These are phyloP conservation scores for Neosalanx taihuensis DNA, from an alignment of 2,797 vertebrate species.

Conservation along the genomic window DNA sequence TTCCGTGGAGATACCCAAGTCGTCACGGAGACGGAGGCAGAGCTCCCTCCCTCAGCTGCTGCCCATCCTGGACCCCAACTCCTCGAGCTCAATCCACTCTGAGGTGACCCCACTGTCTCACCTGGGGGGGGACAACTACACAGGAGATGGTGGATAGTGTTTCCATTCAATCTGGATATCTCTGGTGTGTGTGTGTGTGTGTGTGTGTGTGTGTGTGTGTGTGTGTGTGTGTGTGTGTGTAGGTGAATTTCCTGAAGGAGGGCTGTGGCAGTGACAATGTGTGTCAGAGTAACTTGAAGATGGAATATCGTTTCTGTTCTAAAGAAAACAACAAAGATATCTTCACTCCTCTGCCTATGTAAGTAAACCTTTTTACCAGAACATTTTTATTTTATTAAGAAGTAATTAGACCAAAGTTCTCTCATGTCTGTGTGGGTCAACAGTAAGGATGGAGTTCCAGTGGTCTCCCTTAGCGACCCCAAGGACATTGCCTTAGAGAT, in stretches of 20 bases:
- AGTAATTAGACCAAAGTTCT: background rate
- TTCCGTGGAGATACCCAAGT: conserved; percentile 73
- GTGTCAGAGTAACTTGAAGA: conserved; percentile 86
- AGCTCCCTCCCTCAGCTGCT: conserved; percentile 59
- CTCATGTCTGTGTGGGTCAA: background rate
- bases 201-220: conserved; percentile 15
- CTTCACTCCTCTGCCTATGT: conserved; percentile 78
- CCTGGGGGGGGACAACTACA: background rate
- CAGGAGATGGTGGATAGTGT: background rate
- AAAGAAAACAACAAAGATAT: conserved; percentile 66
- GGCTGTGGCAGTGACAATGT: conserved; percentile 85
- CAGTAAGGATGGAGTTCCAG: conserved; percentile 72
- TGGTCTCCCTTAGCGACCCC: conserved; percentile 84
- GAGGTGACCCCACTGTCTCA: conserved; percentile 63
- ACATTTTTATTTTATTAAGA: background rate
- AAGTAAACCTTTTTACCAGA: conserved; percentile 52
- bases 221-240: conserved; percentile 18
- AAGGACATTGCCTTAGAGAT: conserved; percentile 89
- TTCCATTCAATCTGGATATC: background rate
- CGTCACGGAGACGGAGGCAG: conserved; percentile 71
- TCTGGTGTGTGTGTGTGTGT: conserved; percentile 5
- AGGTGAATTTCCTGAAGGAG: conserved; percentile 90
- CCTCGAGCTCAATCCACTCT: conserved; percentile 57
- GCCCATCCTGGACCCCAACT: conserved; percentile 81
- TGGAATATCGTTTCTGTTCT: conserved; percentile 79